Evolutionary conservation across 2,113 vertebrate species (phyloP), one percentile per base, ranked within the genome.

Genomic region (Pholis gunnellus): DNA sequence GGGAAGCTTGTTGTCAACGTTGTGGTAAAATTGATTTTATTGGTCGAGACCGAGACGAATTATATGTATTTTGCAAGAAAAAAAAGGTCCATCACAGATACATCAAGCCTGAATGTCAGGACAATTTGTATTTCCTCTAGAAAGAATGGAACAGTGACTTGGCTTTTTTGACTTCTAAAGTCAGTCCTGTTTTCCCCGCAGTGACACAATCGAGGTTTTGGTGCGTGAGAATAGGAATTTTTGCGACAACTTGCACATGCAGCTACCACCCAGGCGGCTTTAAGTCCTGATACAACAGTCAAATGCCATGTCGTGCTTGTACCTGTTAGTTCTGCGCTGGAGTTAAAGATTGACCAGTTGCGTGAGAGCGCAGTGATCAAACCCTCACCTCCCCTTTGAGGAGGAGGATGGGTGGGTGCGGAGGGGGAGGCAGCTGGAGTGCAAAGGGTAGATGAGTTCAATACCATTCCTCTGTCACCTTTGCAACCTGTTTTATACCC

Each of bases 291-390:
- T 89, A 72, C 89, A 84, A 85, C 66, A 78, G 57, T 36, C 64
- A 83, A 79, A 89, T 82, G 88, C 78, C 85, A 82, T 94, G 75
- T 91, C 92, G 91, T 94, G 93, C 89, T 79, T 83, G 25, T 92
- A 93, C 91, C 93, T 94, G 93, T 84, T 67, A 71, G 85, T 70
- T 76, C 78, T 82, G 64, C 27, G 36, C 85, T 50, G 79, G 78
- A 91, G 95, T 95, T 95, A 96, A 96, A 95, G 85, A 95, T 95
- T 95, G 95, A 92, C 93, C 91, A 92, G 90, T 94, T 95, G 94
- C 94, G 94, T 95, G 95, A 94, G 94, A 95, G 92, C 88, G 67
- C 84, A 84, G 81, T 79, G 92, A 91, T 93, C 90, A 87, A 89
- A 87, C 89, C 78, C 73, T 87, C 85, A 79, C 87, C 90, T 89